Percentiles rank a stretch among this genome's conserved stretches.
Evolutionary conservation across 2,797 vertebrate species (phyloP).

Genomic region (Nannoperca australis): DNA sequence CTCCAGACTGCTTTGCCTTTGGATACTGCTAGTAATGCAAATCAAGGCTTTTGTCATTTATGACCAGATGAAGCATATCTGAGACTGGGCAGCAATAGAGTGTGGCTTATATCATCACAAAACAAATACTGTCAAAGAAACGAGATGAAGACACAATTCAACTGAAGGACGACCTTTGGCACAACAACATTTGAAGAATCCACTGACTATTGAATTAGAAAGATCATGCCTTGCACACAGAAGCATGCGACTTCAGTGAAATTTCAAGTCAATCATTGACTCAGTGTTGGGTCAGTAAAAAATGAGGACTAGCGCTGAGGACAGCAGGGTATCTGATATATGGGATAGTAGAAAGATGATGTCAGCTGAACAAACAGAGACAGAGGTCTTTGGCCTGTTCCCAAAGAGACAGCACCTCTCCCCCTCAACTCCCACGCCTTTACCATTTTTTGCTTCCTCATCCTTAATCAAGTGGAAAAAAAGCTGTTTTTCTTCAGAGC

Average conservation of each 20-base stretch:
- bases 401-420: constrained; percentile 70
- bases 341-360: constrained; percentile 85
- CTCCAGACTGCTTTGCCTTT: constrained; percentile 55
- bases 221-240: constrained; percentile 25
- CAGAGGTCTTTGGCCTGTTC: constrained; percentile 76
- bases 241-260: constrained; percentile 54
- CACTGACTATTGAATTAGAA: constrained; percentile 36
- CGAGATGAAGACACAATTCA: constrained; percentile 22
- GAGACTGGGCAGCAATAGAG: constrained; percentile 40
- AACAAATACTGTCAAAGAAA: constrained; percentile 24
- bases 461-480: constrained; percentile 74
- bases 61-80: constrained; percentile 41
- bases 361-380: constrained; percentile 86
- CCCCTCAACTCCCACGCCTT: constrained; percentile 54
- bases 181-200: constrained; percentile 30
- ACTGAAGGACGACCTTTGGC: constrained; percentile 44
- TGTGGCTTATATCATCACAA: constrained; percentile 17
- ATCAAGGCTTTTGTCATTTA: constrained; percentile 52
- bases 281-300: constrained; percentile 68
- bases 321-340: constrained; percentile 82
- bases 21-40: constrained; percentile 57
- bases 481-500: constrained; percentile 70
- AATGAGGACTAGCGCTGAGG: constrained; percentile 68
- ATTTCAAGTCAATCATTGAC: constrained; percentile 69
- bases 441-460: constrained; percentile 74